These are phyloP conservation scores for Smittia aterrima DNA, from an alignment of 2,888 invertebrate species.

Conservation along the genomic window DNA sequence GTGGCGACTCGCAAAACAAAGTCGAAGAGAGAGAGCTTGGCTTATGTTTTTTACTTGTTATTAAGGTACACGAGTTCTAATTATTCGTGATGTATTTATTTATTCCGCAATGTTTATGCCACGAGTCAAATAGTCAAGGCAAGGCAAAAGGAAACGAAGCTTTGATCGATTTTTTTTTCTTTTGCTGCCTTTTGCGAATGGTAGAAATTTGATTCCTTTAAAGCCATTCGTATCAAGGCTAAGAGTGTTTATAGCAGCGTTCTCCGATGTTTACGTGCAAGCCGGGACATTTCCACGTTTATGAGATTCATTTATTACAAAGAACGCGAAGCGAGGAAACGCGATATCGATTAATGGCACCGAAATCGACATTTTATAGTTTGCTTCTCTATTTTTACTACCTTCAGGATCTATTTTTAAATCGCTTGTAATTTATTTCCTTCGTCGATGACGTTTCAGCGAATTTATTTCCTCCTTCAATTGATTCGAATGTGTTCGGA, in stretches of 20 bases:
- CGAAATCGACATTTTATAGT: conserved; percentile 35
- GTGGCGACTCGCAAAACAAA: conserved; percentile 15
- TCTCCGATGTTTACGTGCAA: conserved; percentile 15
- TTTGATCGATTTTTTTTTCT: neutral
- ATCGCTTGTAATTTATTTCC: conserved; percentile 33
- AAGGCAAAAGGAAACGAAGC: neutral
- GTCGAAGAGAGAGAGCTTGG: neutral
- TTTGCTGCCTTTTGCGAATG: neutral
- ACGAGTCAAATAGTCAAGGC: neutral
- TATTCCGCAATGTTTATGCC: conserved; percentile 5
- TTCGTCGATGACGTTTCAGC: conserved; percentile 20
- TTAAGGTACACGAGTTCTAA: conserved; percentile 11
- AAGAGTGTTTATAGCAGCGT: conserved; percentile 8
- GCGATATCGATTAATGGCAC: conserved; percentile 42
- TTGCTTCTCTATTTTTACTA: conserved; percentile 26
- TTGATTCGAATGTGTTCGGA: conserved; percentile 18
- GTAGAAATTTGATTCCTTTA: neutral
- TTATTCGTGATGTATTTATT: conserved; percentile 18
- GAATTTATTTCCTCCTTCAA: conserved; percentile 23
- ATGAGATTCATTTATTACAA: conserved; percentile 40
- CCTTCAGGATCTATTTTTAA: conserved; percentile 34
- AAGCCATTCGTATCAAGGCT: conserved; percentile 13
- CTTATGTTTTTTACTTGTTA: neutral
- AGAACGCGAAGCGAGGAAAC: conserved; percentile 10
- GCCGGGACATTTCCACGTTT: conserved; percentile 21